Base-by-base conservation (phyloP, 2,888 invertebrate species). In the Papilio elwesi region DNA sequence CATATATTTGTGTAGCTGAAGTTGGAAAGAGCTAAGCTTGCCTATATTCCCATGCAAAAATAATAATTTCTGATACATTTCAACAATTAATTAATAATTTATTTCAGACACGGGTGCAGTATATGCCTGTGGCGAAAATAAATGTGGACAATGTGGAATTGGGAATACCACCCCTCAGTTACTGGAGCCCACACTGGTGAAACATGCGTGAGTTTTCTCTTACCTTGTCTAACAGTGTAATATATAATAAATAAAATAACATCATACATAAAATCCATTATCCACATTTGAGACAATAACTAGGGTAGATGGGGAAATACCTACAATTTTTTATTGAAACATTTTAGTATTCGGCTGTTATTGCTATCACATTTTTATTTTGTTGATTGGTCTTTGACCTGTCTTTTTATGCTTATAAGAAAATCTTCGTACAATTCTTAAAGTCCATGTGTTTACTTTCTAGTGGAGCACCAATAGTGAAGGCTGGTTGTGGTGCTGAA, bases 51-150 rank as follows among this genome's bases (percentile, higher is more conserved):
- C n/a, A n/a, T n/a, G n/a, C n/a, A n/a, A n/a, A n/a, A n/a, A n/a
- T n/a, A n/a, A n/a, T n/a, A n/a, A n/a, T n/a, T n/a, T n/a, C n/a
- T n/a, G n/a, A n/a, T n/a, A n/a, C n/a, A n/a, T n/a, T n/a, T n/a
- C n/a, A n/a, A n/a, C n/a, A n/a, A n/a, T n/a, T n/a, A n/a, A 26
- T 26, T 26, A 26, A 26, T 26, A 26, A 26, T 26, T 26, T 26
- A 26, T 52, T 70, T 0, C 84, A 96, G 97, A 97, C 85, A 96
- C 96, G 6, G 98, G 98, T 52, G 95, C 96, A 11, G 98, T 98
- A 7, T 98, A 97, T 84, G 97, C 96, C 0, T 97, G 97, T 82
- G 99, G 98, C 7, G 98, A 98, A 82, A 99, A 98, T 90, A 97
- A 97, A 86, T 96, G 97, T 80, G 98, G 98, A 0, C 98, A 99